These are phyloP conservation scores for Oncorhynchus gorbuscha DNA, from an alignment of 2,113 vertebrate genomes.

Conservation along the genomic window DNA sequence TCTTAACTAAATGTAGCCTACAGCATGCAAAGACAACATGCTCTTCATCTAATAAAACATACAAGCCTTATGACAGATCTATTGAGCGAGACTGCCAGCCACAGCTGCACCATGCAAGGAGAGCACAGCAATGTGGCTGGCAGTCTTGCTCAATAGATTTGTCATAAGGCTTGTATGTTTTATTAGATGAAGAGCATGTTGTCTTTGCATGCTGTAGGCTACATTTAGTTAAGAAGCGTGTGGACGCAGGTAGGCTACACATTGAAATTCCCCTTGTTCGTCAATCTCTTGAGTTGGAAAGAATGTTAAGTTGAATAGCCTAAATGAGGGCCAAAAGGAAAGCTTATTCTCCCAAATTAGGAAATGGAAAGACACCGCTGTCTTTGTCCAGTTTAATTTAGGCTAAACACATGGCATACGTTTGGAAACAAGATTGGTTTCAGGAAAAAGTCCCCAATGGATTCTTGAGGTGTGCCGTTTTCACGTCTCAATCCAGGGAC, in stretches of 20 bases:
- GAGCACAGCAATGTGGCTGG: background rate
- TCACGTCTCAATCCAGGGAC: background rate
- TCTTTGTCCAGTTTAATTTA: conserved; percentile 34
- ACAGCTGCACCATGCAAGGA: too few relatives aligned
- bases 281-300: conserved; percentile 35
- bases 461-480: background rate
- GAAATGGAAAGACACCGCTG: conserved; percentile 49
- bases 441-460: background rate
- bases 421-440: conserved; percentile 55
- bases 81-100: too few relatives aligned
- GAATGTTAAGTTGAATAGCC: conserved; percentile 40
- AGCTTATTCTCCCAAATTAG: conserved; percentile 36
- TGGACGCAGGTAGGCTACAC: background rate
- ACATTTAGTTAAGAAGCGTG: background rate
- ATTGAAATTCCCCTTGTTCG: background rate
- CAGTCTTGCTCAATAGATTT: background rate
- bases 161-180: background rate
- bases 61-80: too few relatives aligned
- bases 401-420: conserved; percentile 22
- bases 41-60: too few relatives aligned
- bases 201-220: background rate
- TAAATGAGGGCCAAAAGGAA: conserved; percentile 31
- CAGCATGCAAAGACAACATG: too few relatives aligned
- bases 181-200: background rate
- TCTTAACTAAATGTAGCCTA: too few relatives aligned